phyloP scores from a whole-genome alignment of 2,113 vertebrate genomes.

The Natator depressus region DNA sequence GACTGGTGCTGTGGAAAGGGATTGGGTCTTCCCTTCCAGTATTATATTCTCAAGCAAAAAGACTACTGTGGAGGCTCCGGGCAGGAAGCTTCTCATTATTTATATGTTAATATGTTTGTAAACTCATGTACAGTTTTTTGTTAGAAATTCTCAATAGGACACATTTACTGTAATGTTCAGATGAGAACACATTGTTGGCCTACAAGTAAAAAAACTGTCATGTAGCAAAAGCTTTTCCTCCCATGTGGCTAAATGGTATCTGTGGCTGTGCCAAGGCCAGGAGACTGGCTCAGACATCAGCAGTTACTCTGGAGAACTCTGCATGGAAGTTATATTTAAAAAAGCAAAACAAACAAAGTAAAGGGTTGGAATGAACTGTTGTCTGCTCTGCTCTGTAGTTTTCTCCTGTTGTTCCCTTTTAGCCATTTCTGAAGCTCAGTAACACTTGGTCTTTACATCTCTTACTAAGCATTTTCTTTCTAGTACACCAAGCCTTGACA shows the following conservation, averaged over 20 bases:
- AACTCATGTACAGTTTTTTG: conserved; percentile 86
- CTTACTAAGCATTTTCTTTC: not conserved
- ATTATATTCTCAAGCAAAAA: conserved; percentile 75
- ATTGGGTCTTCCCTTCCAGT: conserved; percentile 68
- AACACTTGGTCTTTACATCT: not conserved
- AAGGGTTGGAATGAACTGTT: conserved; percentile 70
- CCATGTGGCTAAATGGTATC: conserved; percentile 39
- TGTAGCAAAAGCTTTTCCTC: conserved; percentile 66
- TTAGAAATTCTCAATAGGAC: conserved; percentile 79
- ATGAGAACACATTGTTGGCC: conserved; percentile 62
- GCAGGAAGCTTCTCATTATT: conserved; percentile 83
- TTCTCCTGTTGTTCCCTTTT: conserved; percentile 41
- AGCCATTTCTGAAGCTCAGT: not conserved
- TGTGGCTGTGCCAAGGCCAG: conserved; percentile 43
- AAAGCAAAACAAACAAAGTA: conserved; percentile 65
- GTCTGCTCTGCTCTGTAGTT: conserved; percentile 31
- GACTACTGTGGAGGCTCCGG: conserved; percentile 78
- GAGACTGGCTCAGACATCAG: conserved; percentile 30
- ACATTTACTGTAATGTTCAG: conserved; percentile 77
- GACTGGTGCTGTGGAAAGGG: conserved; percentile 68
- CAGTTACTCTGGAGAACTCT: conserved; percentile 53
- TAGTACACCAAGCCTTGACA: not conserved
- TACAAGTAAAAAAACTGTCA: conserved; percentile 54
- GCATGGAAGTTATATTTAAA: conserved; percentile 65
- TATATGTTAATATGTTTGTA: conserved; percentile 91